These are phyloP conservation scores for Esox niger DNA, from an alignment of 2,113 vertebrate genomes.

Conservation along the genomic window DNA sequence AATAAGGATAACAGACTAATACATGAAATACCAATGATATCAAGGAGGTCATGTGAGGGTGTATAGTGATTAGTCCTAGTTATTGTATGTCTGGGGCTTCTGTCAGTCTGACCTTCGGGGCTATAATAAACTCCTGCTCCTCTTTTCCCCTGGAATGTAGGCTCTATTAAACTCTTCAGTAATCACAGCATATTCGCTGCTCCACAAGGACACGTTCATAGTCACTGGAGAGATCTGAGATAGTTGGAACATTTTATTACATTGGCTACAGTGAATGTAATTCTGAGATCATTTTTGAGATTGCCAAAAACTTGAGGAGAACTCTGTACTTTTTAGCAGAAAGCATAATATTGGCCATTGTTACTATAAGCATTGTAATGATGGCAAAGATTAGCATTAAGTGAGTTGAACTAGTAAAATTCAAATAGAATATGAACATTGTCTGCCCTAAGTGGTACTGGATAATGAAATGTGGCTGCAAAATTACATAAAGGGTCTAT, in stretches of 20 bases:
- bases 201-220: background rate
- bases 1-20: constrained; percentile 23
- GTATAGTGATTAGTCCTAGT: too few relatives aligned
- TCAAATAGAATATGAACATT: too few relatives aligned
- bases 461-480: too few relatives aligned
- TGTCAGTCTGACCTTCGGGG: constrained; percentile 1
- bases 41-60: constrained; percentile 46
- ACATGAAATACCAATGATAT: constrained; percentile 56
- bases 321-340: background rate
- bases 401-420: background rate
- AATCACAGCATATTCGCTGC: constrained; percentile 23
- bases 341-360: background rate
- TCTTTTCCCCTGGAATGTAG: constrained; percentile 23
- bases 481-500: too few relatives aligned
- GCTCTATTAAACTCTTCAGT: constrained; percentile 24
- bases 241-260: constrained; percentile 5
- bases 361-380: background rate
- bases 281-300: background rate
- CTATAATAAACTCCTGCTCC: constrained; percentile 27
- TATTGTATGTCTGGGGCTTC: too few relatives aligned
- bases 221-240: constrained; percentile 1
- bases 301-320: background rate
- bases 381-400: background rate
- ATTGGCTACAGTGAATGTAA: background rate
- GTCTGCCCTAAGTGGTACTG: too few relatives aligned